Base-by-base conservation (phyloP, 2,888 invertebrate genomes). In the Drosophila fulvimacula region DNA sequence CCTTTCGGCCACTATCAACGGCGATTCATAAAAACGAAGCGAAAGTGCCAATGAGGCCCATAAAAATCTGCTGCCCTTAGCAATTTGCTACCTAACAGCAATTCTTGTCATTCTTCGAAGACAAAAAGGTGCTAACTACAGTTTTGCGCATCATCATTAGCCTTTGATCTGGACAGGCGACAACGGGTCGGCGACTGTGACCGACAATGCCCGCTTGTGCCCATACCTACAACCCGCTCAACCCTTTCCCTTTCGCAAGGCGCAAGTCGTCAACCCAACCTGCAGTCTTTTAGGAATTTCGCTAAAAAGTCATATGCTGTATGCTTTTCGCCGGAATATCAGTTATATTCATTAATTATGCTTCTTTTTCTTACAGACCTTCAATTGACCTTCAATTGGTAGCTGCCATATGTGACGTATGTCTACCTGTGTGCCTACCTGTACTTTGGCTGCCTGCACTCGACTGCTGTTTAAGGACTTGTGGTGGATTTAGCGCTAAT, bases 41-140 rank as follows among this genome's bases (percentile, higher is more conserved):
- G 75, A 86, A 83, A 83, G 78, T 87, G 81, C 67, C 79, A 82
- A 67, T 53, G 64, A 63, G 19, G 39, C 3, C 52, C 66, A 69
- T 75, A 86, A 81, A 83, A 75, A 70, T 67, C 19, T 39, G 44
- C 36, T 57, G 52, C 24, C 44, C 21, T 6, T 17, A 17, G 13
- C 11, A 32, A n/a, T 7, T 13, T 13, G 42, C 46, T 72, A 73
- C 73, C 71, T 69, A 65, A n/a, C 15, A 6, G 36, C 38, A 56
- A 71, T 66, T 69, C 69, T 68, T 63, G 52, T 46, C 73, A 82
- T 88, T 89, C 77, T 88, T 86, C 81, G 71, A 76, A 81, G 73
- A 89, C 82, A 89, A 90, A 85, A 81, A 88, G 84, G 90, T 90
- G 90, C 79, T 86, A 90, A 89, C 67, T 84, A 79, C 73, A 32